Conservation (phyloP, 2,888 invertebrate species). For the Drosophila melanosoma region DNA sequence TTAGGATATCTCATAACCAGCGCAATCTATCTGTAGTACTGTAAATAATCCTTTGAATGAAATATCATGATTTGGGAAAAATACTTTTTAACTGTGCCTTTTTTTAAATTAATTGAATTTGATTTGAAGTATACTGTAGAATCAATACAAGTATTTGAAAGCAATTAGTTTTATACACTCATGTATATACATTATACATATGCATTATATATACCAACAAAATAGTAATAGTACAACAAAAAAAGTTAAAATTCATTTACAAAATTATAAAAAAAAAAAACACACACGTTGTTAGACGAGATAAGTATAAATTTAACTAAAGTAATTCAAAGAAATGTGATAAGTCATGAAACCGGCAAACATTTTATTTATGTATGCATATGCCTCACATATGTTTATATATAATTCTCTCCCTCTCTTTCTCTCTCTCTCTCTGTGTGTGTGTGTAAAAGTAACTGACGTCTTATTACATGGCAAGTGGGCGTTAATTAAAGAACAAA, state of each 20-base stretch:
- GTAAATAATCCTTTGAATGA: no score
- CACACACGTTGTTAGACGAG: background rate
- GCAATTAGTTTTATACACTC: background rate
- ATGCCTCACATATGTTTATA: background rate
- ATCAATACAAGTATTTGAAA: background rate
- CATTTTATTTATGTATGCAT: background rate
- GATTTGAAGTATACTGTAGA: conserved; percentile 3
- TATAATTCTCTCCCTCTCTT: background rate
- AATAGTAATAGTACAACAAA: background rate
- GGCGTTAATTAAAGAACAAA: conserved; percentile 49
- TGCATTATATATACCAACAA: background rate
- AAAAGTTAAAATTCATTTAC: background rate
- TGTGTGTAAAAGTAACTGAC: conserved; percentile 9
- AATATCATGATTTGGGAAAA: background rate
- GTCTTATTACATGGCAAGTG: conserved; percentile 27
- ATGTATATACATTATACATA: background rate
- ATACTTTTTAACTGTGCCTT: background rate
- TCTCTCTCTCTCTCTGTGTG: no score
- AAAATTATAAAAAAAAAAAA: background rate
- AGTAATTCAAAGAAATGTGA: background rate
- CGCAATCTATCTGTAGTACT: background rate
- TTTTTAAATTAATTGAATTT: background rate
- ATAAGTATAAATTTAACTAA: background rate
- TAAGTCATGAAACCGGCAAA: background rate
- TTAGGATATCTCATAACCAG: background rate